Evolutionary conservation across 2,113 vertebrate species (phyloP), one percentile per base, ranked within the genome.

Genomic region (Sminthopsis crassicaudata): DNA sequence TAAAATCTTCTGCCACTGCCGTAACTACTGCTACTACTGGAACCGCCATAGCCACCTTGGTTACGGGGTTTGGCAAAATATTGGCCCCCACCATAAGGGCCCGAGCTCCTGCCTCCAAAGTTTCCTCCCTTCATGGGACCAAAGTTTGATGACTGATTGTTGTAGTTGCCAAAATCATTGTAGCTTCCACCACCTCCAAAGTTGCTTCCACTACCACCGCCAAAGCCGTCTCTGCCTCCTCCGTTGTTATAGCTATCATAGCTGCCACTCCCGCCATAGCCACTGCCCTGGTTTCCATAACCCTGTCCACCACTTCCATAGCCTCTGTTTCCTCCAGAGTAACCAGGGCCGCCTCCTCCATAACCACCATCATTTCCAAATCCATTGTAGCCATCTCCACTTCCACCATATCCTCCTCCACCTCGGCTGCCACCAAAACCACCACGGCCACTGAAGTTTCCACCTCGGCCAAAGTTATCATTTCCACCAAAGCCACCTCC

Each of bases 1-100:
- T 98, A 99, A 98, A 99, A 99, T 90, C 99, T 98, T 91, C 99
- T 99, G 93, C 99, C 99, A 53, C 99, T 98, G 90, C 99, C 99
- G 93, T 99, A 99, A 92, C 98, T 98, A 27, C 99, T 98, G 92
- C 99, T 98, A 91, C 99, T 98, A 57, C 98, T 99, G 94, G 98
- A 99, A 92, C 99, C 98, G 2, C 99, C 99, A 94, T 99, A 99
- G 91, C 99, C 99, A 97, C 99, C 97, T 98, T 98, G 97, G 92
- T 98, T 98, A 96, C 97, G 97, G 95, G 97, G 97, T 97, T 98
- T 99, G 95, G 99, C 99, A 96, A 99, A 99, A 90, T 99, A 96
- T 98, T 99, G 98, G 97, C 97, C 98, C 11, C 98, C 98, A 51
- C 98, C 97, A 51, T 98, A 98, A 67, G 60, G 60, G 60, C 60